Base-by-base conservation (phyloP, 53 echinoderm and acorn worm species). In the Luidia sarsii region DNA sequence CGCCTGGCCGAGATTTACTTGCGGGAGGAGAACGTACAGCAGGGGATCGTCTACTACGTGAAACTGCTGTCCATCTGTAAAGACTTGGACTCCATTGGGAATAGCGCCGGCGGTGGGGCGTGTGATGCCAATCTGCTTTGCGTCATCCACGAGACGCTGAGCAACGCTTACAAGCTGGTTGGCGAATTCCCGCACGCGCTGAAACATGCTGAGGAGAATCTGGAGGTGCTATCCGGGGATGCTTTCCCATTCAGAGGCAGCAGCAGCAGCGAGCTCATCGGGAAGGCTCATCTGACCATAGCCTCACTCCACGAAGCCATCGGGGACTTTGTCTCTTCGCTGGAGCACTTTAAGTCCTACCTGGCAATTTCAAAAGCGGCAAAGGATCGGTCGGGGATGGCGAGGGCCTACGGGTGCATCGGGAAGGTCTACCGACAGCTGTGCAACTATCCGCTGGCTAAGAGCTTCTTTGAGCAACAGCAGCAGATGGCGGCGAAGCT, bases 381-480 rank as follows among this genome's bases (percentile, higher is more conserved):
- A 33, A 90, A 84, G 67, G 97, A 96, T 54, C 50, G 88, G 25
- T 82, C 73, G n/a, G 82, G 89, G 14, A 91, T 93, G 87, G 97
- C 89, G 23, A 86, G 90, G 69, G 88, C 93, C 1, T 96, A 96
- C 63, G 93, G 92, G 5, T 93, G 86, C 54, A 46, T 96, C 14
- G 93, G 97, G 55, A 73, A 88, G 32, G 74, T 91, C 15, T 93
- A 93, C 48, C 88, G 91, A 49, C 83, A 83, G 36, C 84, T 93
- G 22, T 75, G 75, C 35, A 90, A 96, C 57, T 86, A 77, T 65
- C 34, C 86, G 0, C 50, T 96, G 31, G 97, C 93, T 9, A 85
- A 89, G 75, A 83, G 89, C 14, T 90, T 90, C 89, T 88, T 85
- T 55, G 93, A 96, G 63, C 97, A 96, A 38, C 86, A 93, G 39